These are phyloP conservation scores for Zophobas atratus DNA, from an alignment of 1,140 invertebrate genomes.

Conservation along the genomic window DNA sequence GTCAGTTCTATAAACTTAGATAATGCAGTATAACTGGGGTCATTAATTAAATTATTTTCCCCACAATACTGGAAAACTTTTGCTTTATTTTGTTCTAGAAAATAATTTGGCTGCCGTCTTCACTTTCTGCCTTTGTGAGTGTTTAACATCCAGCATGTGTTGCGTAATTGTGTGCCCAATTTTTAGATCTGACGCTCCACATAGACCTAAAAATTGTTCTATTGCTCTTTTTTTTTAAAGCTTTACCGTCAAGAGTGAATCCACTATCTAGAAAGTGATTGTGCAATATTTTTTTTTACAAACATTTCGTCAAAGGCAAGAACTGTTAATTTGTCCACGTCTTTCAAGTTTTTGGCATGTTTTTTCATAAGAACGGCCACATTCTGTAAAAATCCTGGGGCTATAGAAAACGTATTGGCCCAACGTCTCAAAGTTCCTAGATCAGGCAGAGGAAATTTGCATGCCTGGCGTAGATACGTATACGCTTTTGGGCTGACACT, in stretches of 20 bases:
- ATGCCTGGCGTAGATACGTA: too few species aligned
- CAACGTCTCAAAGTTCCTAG: too few species aligned
- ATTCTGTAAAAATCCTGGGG: too few species aligned
- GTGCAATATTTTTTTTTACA: too few species aligned
- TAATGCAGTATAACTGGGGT: not conserved
- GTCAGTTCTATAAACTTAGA: not conserved
- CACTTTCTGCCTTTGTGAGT: not conserved
- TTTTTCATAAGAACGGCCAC: too few species aligned
- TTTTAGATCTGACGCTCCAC: not conserved
- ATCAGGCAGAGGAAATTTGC: too few species aligned
- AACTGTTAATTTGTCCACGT: too few species aligned
- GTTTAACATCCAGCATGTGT: not conserved
- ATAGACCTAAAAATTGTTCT: not conserved
- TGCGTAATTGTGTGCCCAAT: not conserved
- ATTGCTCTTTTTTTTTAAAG: not conserved
- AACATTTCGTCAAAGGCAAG: too few species aligned
- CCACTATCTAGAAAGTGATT: slow-evolving; percentile 21
- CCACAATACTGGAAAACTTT: not conserved
- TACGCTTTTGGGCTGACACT: too few species aligned
- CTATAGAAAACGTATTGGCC: too few species aligned
- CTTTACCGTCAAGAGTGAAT: not conserved
- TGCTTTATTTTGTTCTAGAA: not conserved
- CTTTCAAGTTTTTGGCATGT: too few species aligned
- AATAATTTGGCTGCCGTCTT: not conserved
- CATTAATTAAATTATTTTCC: not conserved